A percentile compares a stretch with the other conserved stretches of the same genome.
These are phyloP conservation scores for Schizopygopsis pylzovi DNA, from an alignment of 2,797 vertebrate species.

Conservation along the genomic window DNA sequence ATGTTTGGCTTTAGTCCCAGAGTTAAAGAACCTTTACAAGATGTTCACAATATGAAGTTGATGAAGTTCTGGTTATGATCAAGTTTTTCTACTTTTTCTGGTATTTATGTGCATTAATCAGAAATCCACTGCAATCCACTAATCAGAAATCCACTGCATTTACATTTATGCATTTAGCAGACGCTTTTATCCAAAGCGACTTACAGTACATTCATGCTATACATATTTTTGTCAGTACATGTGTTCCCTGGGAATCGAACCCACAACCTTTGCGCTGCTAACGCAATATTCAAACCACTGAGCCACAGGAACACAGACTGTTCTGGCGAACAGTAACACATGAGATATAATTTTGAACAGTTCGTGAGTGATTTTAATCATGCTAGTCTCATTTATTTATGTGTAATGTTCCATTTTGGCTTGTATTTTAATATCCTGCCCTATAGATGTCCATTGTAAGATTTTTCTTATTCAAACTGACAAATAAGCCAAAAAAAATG, in stretches of 20 bases:
- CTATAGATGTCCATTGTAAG: background rate
- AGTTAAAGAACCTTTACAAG: conserved; percentile 14
- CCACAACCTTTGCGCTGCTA: no score
- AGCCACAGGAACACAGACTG: no score
- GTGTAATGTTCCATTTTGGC: background rate
- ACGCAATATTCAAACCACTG: no score
- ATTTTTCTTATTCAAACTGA: no score
- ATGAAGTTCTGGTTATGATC: background rate
- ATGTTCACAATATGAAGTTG: background rate
- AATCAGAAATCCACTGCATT: no score
- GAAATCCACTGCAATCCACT: no score
- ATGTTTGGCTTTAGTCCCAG: conserved; percentile 28
- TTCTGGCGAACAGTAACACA: no score
- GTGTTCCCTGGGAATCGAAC: no score
- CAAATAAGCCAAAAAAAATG: background rate
- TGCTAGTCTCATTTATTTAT: background rate
- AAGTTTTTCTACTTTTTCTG: background rate
- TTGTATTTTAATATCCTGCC: background rate
- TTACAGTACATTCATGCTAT: no score
- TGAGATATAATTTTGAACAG: background rate
- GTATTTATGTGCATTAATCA: background rate
- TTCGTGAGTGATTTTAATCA: background rate
- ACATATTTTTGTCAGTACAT: no score
- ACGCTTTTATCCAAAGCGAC: no score
- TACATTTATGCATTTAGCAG: no score